A percentile compares a stretch with the other conserved stretches of the same genome.
These are phyloP conservation scores for Centruroides vittatus DNA, from an alignment of 1,140 invertebrate genomes.

Conservation along the genomic window DNA sequence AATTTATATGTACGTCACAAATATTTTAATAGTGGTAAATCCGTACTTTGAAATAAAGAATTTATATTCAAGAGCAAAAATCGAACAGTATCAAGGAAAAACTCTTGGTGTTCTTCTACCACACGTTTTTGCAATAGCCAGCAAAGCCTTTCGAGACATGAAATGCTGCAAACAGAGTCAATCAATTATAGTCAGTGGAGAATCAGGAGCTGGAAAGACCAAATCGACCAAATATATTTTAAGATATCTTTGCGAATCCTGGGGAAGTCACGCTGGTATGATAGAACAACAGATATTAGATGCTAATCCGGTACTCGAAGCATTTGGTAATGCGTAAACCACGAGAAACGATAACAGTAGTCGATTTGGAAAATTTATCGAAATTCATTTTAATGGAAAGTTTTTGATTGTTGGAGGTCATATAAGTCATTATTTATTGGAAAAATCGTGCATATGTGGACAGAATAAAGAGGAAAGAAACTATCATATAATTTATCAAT, in stretches of 20 bases:
- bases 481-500: slow-evolving; percentile 92
- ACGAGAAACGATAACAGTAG: slow-evolving; percentile 85
- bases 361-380: slow-evolving; percentile 94
- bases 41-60: slow-evolving; percentile 87
- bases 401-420: slow-evolving; percentile 49
- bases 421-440: slow-evolving; percentile 88
- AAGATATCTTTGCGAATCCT: slow-evolving; percentile 82
- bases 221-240: slow-evolving; percentile 97
- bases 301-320: slow-evolving; percentile 88
- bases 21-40: slow-evolving; percentile 95
- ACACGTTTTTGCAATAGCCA: slow-evolving; percentile 92
- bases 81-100: slow-evolving; percentile 83
- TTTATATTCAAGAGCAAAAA: slow-evolving; percentile 71
- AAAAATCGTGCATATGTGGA: slow-evolving; percentile 78
- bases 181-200: slow-evolving; percentile 93
- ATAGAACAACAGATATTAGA: slow-evolving; percentile 94
- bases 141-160: slow-evolving; percentile 94
- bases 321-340: slow-evolving; percentile 95
- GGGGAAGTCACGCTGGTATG: slow-evolving; percentile 55
- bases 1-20: slow-evolving; percentile 96
- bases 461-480: slow-evolving; percentile 79
- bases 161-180: slow-evolving; percentile 82
- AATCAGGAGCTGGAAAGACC: slow-evolving; percentile 75
- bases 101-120: slow-evolving; percentile 86
- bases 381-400: slow-evolving; percentile 85